Base-by-base conservation (phyloP, 2,113 vertebrate genomes). In the Nothobranchius furzeri region DNA sequence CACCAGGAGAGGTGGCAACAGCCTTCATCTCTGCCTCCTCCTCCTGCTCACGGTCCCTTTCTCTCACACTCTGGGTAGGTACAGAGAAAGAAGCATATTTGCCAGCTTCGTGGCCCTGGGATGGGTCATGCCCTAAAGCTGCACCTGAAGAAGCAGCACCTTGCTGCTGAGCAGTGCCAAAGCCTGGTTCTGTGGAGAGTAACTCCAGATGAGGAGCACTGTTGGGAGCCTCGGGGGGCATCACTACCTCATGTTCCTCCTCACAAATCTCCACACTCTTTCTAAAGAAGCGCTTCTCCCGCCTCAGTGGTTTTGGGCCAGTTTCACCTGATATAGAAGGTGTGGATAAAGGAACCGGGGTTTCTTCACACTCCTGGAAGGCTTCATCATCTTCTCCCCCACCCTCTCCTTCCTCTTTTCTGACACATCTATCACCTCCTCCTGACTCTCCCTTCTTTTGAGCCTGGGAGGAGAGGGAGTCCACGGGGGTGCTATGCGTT, bases 21-120 rank as follows among this genome's bases (percentile, higher is more conserved):
- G 96, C 96, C 82, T 98, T 97, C 96, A 97, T 97, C 90, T 97
- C 96, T 0, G 95, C 95, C 86, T 98, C 96, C 81, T 97, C 96
- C 71, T 97, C 96, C 60, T 90, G 94, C 77, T 96, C 95, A 1
- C 85, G 91, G 68, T 96, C 95, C 53, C 89, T 85, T 70, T 93
- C 92, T 73, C 90, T 93, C 37, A 82, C 89, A 62, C 70, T 88
- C 17, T 83, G 85, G 13, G 64, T 20, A 9, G 86, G 5, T n/a
- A 76, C 57, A 25, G 90, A 82, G 10, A 78, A 57, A 37, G 85
- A 55, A 11, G 61, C 71, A 7, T 84, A 87, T 77, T 90, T 91
- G 25, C 76, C 86, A 1, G 82, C 60, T 37, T 90, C 91, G 24
- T 87, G 86, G 42, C 68, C 53, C 30, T 60, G 9, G 60, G 82